Base-by-base conservation (phyloP, 1,140 invertebrate species). In the Megalopta genalis region DNA sequence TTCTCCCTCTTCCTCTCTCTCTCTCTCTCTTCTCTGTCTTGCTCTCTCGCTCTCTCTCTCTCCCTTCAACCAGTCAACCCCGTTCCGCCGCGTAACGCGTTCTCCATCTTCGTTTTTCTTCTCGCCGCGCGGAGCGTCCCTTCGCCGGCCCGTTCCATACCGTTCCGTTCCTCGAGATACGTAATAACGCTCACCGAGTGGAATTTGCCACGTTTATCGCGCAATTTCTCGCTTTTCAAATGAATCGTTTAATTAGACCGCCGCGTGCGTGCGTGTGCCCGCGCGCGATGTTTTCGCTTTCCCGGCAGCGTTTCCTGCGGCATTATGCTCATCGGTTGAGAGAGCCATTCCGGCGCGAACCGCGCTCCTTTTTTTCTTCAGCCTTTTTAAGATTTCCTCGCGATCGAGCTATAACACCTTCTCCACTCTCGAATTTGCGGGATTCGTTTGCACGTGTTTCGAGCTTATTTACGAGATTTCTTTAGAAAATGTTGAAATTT, bases 141-240 rank as follows among this genome's bases (percentile, higher is more conserved):
- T 46, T 74, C 27, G 52, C 18, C n/a, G 14, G 62, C 52, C 49
- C 37, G 37, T 49, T 72, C 77, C 27, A 37, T 69, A 39, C 63
- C 49, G 27, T 75, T 66, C 52, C 65, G 23, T 25, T 72, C 77
- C 32, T 37, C 59, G 63, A 67, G 39, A 63, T 39, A 60, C 62
- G 74, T 77, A 77, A 83, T 78, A 77, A 77, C 66, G 37, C 72
- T 73, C 69, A 23, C 23, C 10, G 32, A 32, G 10, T 12, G 60
- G 60, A 75, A 80, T 87, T 82, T 78, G 76, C 81, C 57, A 77
- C 70, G 60, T 85, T 86, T 62, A 62, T 73, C 59, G 42, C 37
- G 72, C 78, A 84, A 66, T 71, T 69, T 66, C 39, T 67, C 57
- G 52, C 76, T 46, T 76, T 68, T 27, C 62, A 52, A 64, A 84